Evolutionary conservation across 1,140 invertebrate species (phyloP).

Genomic region (Brachionus manjavacas): DNA sequence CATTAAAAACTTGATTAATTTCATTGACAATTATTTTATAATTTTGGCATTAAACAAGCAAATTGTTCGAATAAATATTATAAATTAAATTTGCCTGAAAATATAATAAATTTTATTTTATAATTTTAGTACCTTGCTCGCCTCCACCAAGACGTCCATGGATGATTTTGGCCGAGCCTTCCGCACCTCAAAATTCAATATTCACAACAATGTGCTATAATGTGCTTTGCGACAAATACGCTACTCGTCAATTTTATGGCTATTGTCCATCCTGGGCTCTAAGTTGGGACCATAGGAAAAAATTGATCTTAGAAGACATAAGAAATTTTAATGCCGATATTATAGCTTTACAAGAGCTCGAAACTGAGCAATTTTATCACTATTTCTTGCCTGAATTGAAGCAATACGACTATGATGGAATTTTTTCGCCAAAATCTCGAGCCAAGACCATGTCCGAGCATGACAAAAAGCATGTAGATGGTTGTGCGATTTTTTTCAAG

Average conservation of each 20-base stretch:
- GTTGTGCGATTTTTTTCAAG: slow-evolving; percentile 93
- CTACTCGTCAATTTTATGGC: slow-evolving; percentile 83
- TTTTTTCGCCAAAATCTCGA: slow-evolving; percentile 94
- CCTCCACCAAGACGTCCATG: slow-evolving; percentile 25
- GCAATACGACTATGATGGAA: slow-evolving; percentile 89
- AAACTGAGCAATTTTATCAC: slow-evolving; percentile 96
- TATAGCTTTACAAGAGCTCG: slow-evolving; percentile 90
- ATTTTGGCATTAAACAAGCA: no score
- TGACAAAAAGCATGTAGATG: slow-evolving; percentile 94
- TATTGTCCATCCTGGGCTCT: slow-evolving; percentile 95
- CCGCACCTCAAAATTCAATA: slow-evolving; percentile 61
- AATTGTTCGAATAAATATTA: no score
- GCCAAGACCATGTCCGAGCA: slow-evolving; percentile 96
- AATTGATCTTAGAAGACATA: slow-evolving; percentile 94
- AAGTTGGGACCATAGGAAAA: slow-evolving; percentile 95
- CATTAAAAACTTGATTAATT: no score
- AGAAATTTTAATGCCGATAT: slow-evolving; percentile 93
- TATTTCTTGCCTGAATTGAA: slow-evolving; percentile 92
- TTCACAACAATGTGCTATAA: slow-evolving; percentile 99
- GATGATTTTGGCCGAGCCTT: background rate
- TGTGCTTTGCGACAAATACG: slow-evolving; percentile 96
- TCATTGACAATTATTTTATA: no score
- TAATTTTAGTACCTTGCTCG: slow-evolving; percentile 59
- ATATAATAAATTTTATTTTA: no score
- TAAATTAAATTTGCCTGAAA: no score